Base-by-base conservation (phyloP, 2,113 vertebrate genomes). In the Lota lota region DNA sequence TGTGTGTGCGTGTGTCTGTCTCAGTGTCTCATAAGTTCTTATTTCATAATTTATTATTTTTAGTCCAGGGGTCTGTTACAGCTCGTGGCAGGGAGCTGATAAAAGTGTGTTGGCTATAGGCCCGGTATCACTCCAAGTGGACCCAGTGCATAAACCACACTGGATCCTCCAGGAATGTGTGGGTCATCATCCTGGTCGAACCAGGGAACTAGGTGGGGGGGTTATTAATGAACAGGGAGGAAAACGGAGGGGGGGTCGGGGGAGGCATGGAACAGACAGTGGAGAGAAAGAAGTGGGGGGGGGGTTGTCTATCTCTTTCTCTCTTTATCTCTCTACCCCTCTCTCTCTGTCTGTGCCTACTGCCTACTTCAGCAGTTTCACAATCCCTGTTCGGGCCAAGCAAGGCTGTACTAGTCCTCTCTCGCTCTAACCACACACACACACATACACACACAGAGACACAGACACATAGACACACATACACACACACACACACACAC, bases 301-400 rank as follows among this genome's bases (percentile, higher is more conserved):
- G 87, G 91, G 57, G 62, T 64, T 75, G 67, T 75, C 21, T 61
- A 18, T 22, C 61, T 63, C 53, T 56, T n/a, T 56, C 53, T 56
- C 53, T 56, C 53, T 56, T 17, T 56, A 17, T 56, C 53, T 56
- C 53, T n/a, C 53, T 56, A 5, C 61, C 61, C 28, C 78, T 76
- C 70, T 77, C 79, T 47, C 81, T 58, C 63, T 75, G 80, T 83
- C 74, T 84, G 74, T 84, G 80, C 78, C 84, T 76, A 83, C 79
- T 95, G 90, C 88, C 86, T 69, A 90, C 89, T 89, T 91, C 89
- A 91, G 91, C 92, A 90, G 82, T 92, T 92, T 92, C 89, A 89
- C 89, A 91, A 92, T 91, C 88, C 87, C 77, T 50, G 72, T 17
- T 54, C 36, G 36, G 50, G 75, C 73, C 82, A 76, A 79, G 82